Evolutionary conservation across 1,140 invertebrate species (phyloP), one percentile per base, ranked within the genome.

Genomic region (Luehdorfia chinensis): DNA sequence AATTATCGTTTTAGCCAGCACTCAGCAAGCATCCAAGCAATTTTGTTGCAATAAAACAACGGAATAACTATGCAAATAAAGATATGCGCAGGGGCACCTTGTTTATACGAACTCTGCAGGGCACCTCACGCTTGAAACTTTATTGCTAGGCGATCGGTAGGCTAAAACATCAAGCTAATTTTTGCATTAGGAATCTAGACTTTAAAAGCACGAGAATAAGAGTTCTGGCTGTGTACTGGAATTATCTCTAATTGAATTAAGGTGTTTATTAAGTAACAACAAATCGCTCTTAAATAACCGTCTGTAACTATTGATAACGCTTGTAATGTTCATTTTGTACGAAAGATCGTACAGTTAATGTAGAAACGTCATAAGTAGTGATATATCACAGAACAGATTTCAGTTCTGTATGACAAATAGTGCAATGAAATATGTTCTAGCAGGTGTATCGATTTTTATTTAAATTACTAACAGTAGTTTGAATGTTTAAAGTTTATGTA

Each of bases 61-160:
- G 31, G 47, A 47, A 57, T 30, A 54, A 55, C 56, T 65, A 57
- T 59, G 67, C 66, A 63, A 70, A 66, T 62, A 66, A 67, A 65
- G 66, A 68, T 64, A 65, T 66, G 45, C 55, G 66, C 75, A 52
- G 72, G 50, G 58, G 75, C 70, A 75, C 49, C 57, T 54, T 63
- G 61, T 65, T 75, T 64, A 68, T 73, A 70, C 62, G 56, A 56
- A 71, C 70, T 64, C 75, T 19, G 66, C 75, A 67, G 72, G 75
- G 62, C 58, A 52, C 59, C 70, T 75, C 75, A 79, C 73, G 71
- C 66, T 58, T 64, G 44, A 50, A 53, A 63, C 60, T 72, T 75
- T 75, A 74, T 69, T 64, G 53, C 56, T 60, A 59, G 66, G 48
- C 61, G 48, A 51, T 45, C 34, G 25, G 55, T 37, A 45, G 46